A percentile compares a stretch with the other conserved stretches of the same genome.
phyloP scores from a whole-genome alignment of 2,797 vertebrate species.

The Crocidura indochinensis region DNA sequence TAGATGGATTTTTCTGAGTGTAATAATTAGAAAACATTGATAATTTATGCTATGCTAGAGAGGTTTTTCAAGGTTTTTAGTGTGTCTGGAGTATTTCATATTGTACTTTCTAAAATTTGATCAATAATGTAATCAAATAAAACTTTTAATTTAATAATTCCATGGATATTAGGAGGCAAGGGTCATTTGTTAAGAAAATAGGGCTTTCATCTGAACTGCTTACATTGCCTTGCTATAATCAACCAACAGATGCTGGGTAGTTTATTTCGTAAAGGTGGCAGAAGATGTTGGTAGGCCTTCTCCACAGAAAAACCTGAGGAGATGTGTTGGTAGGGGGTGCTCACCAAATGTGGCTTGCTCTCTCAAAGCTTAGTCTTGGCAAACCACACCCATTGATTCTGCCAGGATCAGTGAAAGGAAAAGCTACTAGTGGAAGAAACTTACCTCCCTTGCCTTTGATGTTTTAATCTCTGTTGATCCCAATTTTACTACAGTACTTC shows the following conservation, averaged over 20 bases:
- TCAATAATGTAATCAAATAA: no score
- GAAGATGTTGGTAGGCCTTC: constrained; percentile 92
- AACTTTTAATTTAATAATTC: not conserved
- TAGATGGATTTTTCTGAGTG: not conserved
- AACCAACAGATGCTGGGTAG: constrained; percentile 94
- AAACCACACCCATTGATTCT: not conserved
- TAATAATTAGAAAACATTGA: constrained; percentile 18
- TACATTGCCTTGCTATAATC: constrained; percentile 94
- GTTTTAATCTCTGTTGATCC: constrained; percentile 92
- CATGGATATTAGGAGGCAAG: not conserved
- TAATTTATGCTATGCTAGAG: constrained; percentile 1
- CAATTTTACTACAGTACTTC: constrained; percentile 92
- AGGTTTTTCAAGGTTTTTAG: not conserved
- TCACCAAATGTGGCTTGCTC: constrained; percentile 90
- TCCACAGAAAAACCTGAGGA: constrained; percentile 88
- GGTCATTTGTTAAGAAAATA: constrained; percentile 14
- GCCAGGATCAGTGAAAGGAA: constrained; percentile 90
- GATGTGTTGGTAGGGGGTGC: constrained; percentile 95
- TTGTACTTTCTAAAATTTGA: constrained; percentile 55
- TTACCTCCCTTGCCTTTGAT: constrained; percentile 96
- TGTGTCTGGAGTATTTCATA: not conserved
- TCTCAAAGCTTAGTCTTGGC: constrained; percentile 50
- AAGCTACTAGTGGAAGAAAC: constrained; percentile 92
- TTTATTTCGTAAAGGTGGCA: constrained; percentile 93
- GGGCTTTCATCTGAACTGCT: constrained; percentile 89